Base-by-base conservation (phyloP, 2,888 invertebrate genomes). In the Diarsia brunnea region DNA sequence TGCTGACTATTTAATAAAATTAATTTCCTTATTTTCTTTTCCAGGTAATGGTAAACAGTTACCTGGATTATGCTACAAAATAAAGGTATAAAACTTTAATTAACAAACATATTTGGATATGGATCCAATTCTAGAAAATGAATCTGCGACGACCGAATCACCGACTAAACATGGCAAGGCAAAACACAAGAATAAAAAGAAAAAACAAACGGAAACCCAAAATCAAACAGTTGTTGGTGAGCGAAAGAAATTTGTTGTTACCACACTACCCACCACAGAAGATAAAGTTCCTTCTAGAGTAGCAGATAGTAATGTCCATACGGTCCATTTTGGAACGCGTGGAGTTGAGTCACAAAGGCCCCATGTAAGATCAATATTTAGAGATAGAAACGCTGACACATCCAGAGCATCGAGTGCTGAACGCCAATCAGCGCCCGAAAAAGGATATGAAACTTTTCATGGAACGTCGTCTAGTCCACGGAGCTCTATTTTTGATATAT, bases 121-220 rank as follows among this genome's bases (percentile, higher is more conserved):
- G 96, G 96, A 96, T 93, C 96, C 96, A 85, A 96, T 96, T 88
- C 91, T 96, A 92, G 96, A 96, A 95, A 96, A 96, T 94, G 96
- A 96, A 92, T 92, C 94, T 79, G 94, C 95, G 75, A 91, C 95
- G 67, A 91, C 94, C 64, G 96, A 95, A 73, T 93, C 95, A 66
- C 93, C 94, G 43, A 90, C 90, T 19, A 96, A 95, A 89, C 93
- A 93, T 92, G 95, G 94, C 64, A 96, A 96, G 89, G 91, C 94
- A 51, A 95, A 95, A 91, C 93, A 95, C 68, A 95, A 95, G 88
- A 92, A 95, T 75, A 96, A 95, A 90, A 96, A 96, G 90, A 96
- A 95, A 88, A 95, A 94, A 80, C 92, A 91, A 79, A 79, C 87
- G 64, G 94, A 95, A 79, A 73, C 77, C 71, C 93, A 94, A 81